Percentiles rank a stretch among this genome's conserved stretches.
Conservation (phyloP, 2,113 vertebrate genomes). For the Brachypodius melanocephalos region DNA sequence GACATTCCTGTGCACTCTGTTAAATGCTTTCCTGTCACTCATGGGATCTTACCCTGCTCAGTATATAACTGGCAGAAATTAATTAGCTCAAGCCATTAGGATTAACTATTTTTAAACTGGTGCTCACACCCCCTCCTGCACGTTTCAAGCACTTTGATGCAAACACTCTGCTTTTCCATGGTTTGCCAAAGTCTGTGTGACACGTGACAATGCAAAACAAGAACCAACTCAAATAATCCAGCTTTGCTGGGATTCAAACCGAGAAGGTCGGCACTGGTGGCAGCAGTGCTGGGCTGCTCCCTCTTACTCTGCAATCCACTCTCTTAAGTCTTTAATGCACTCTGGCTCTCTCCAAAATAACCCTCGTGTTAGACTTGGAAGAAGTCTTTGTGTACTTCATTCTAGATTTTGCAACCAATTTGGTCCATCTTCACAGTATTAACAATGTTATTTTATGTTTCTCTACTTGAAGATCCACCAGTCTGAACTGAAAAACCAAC, state of each 20-base stretch:
- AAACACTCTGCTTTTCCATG: background rate
- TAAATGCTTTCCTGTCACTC: background rate
- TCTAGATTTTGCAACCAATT: background rate
- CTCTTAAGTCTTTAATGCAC: background rate
- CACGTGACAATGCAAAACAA: background rate
- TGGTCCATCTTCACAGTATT: background rate
- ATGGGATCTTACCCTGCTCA: background rate
- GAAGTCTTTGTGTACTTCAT: background rate
- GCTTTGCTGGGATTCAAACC: background rate
- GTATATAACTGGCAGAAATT: background rate
- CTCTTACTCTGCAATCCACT: background rate
- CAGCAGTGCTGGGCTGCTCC: background rate
- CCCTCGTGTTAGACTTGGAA: background rate
- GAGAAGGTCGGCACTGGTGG: background rate
- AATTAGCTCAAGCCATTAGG: background rate
- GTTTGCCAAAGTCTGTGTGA: background rate
- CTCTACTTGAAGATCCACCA: background rate
- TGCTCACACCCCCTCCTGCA: background rate
- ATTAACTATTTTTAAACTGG: background rate
- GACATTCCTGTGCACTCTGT: background rate
- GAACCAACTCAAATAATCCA: background rate
- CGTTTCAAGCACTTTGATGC: background rate
- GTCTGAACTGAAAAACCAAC: background rate
- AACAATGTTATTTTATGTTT: background rate
- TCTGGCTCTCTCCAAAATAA: background rate